Evolutionary conservation across 1,140 invertebrate genomes (phyloP), one percentile per base, ranked within the genome.

Genomic region (Drosophila asahinai): DNA sequence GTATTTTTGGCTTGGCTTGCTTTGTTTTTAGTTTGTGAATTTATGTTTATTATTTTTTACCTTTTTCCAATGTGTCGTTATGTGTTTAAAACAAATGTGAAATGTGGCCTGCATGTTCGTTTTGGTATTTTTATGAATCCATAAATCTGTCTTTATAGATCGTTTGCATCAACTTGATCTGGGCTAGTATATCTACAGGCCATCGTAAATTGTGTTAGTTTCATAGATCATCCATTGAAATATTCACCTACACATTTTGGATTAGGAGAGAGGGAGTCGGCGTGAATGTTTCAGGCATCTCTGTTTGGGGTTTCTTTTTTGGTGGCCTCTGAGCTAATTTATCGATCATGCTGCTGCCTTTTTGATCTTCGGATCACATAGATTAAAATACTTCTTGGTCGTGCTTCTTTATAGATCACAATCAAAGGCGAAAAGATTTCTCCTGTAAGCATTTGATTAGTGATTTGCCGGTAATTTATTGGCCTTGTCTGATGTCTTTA

Each of bases 1-100:
- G 57, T 70, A 43, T 60, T 59, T 54, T 63, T 43, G 64, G 55
- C 45, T 17, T 33, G 66, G 17, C 17, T 70, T 54, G 40, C 49
- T 71, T 80, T 82, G 61, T 55, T 73, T 74, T 66, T 81, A 62
- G 57, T 77, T 58, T 71, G 38, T 38, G 52, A 89, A 89, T 89
- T 89, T 89, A 90, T 89, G 70, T 90, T 90, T 89, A 89, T 89
- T 90, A 75, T 80, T 90, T 90, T 83, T 89, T 89, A 90, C 86
- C 86, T 90, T 89, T 87, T 89, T 73, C 71, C 86, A 87, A 90
- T 84, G 59, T 89, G 81, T 90, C 84, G 86, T 72, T 84, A 75
- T 89, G 83, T 90, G 84, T 81, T 89, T 79, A n/a, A 68, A 87
- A 72, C 81, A 87, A 62, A 89, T 89, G 72, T 71, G 72, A 52